Evolutionary conservation across 2,888 invertebrate genomes (phyloP).

Genomic region (Eristalis tenax): DNA sequence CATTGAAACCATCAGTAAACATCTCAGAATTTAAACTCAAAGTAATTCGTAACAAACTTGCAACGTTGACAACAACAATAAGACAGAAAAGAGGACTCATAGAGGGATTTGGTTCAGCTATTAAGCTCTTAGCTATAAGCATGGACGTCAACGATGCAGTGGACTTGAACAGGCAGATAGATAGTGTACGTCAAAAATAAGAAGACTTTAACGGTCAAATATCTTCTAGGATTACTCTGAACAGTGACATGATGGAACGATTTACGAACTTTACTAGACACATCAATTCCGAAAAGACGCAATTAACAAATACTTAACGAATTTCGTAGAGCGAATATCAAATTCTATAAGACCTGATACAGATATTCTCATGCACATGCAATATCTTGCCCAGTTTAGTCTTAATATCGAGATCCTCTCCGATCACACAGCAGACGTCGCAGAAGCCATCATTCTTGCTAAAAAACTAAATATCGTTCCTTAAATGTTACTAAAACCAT

Average conservation of each 20-base stretch:
- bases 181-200: no score
- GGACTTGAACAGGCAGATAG: no score
- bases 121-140: background rate
- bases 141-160: no score
- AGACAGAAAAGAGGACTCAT: background rate
- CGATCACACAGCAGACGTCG: conserved; percentile 23
- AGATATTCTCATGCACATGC: no score
- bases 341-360: no score
- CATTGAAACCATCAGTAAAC: background rate
- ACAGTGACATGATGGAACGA: conserved; percentile 29
- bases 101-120: background rate
- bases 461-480: conserved; percentile 27
- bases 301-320: conserved; percentile 21
- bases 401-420: no score
- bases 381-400: no score
- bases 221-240: background rate
- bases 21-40: background rate
- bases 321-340: no score
- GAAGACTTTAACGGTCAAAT: background rate
- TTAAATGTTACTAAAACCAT: conserved; percentile 30
- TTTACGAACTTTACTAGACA: conserved; percentile 23
- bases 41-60: background rate
- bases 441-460: conserved; percentile 31
- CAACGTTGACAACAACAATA: background rate
- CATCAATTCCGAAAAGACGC: conserved; percentile 22